Percentiles rank a stretch among this genome's conserved stretches.
phyloP scores from a whole-genome alignment of 2,888 invertebrate genomes.

The Clusia tigrina region DNA sequence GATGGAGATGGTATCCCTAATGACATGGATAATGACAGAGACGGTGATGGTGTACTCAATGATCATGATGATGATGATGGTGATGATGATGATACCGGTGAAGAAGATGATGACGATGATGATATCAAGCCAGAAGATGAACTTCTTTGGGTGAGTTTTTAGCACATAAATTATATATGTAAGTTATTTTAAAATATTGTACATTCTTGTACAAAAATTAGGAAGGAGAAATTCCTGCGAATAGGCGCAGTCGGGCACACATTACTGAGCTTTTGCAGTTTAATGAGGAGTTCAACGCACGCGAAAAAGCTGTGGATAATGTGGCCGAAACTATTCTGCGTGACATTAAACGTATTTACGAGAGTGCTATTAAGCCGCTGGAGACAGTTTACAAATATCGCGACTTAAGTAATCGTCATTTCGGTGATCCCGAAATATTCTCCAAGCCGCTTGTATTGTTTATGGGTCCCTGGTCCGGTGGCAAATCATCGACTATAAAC shows the following conservation, averaged over 20 bases:
- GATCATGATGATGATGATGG: constrained; percentile 35
- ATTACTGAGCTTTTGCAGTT: constrained; percentile 81
- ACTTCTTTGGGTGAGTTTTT: constrained; percentile 67
- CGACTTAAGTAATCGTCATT: constrained; percentile 89
- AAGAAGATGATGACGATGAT: constrained; percentile 59
- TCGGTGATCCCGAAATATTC: constrained; percentile 93
- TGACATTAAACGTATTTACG: constrained; percentile 86
- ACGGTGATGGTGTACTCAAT: constrained; percentile 48
- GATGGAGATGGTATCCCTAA: constrained; percentile 46
- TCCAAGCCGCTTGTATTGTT: constrained; percentile 91
- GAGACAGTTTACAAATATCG: constrained; percentile 91
- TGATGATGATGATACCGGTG: constrained; percentile 39
- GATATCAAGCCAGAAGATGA: constrained; percentile 72
- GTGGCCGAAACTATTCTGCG: constrained; percentile 80
- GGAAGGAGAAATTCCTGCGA: constrained; percentile 79
- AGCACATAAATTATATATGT: background rate
- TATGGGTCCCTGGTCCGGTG: constrained; percentile 97
- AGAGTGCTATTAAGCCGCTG: constrained; percentile 86
- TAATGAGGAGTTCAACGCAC: constrained; percentile 77
- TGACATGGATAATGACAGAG: constrained; percentile 40
- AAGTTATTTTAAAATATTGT: background rate
- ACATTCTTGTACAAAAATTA: constrained; percentile 49
- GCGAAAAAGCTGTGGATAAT: constrained; percentile 75
- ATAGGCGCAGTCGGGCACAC: constrained; percentile 80
- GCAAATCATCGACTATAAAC: constrained; percentile 93